Evolutionary conservation across 2,113 vertebrate species (phyloP).

Genomic region (Myanophis thanlyinensis): DNA sequence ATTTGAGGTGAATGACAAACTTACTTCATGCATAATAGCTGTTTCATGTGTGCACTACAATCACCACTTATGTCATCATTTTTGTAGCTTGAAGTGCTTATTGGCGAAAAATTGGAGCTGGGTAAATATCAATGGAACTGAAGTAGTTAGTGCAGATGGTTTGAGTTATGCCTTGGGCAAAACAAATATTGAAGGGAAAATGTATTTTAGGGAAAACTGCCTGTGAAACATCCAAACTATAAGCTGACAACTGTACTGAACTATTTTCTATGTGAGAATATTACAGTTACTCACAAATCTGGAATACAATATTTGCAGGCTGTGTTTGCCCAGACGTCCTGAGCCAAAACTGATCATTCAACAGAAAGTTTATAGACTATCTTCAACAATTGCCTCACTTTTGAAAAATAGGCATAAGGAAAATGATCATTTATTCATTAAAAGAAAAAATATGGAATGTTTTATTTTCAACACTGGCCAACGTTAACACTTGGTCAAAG

Average conservation of each 20-base stretch:
- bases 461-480: neutral
- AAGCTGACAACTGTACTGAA: slow-evolving; percentile 40
- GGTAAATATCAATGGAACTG: neutral
- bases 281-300: slow-evolving; percentile 50
- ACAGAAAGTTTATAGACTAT: slow-evolving; percentile 30
- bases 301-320: neutral
- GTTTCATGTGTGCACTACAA: neutral
- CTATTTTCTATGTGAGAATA: slow-evolving; percentile 49
- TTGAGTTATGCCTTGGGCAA: neutral
- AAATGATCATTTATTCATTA: neutral
- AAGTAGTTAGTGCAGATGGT: neutral
- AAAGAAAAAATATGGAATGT: neutral
- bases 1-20: neutral
- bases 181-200: slow-evolving; percentile 2
- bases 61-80: neutral
- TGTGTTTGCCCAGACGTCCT: neutral
- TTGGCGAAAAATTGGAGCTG: neutral
- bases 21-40: neutral
- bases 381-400: neutral
- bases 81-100: neutral
- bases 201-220: slow-evolving; percentile 8
- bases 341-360: slow-evolving; percentile 20
- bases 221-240: neutral
- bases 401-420: neutral
- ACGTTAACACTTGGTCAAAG: neutral